Percentiles rank a stretch among this genome's conserved stretches.
Evolutionary conservation across 2,797 vertebrate genomes (phyloP).

Genomic region (Neosilurus hyrtlii): DNA sequence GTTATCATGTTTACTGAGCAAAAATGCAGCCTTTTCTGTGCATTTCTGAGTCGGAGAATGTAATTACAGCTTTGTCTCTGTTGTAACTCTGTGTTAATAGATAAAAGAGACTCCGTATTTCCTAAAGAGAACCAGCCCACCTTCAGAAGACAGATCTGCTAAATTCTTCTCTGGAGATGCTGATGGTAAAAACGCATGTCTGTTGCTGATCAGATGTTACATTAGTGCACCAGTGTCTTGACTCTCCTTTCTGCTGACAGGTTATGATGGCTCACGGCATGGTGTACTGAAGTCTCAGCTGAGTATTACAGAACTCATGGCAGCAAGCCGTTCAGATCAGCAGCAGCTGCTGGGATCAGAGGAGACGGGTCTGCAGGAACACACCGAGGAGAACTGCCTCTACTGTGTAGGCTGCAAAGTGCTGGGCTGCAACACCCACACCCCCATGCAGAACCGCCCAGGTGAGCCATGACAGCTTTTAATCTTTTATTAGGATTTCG

Average conservation of each 20-base stretch:
- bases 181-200: constrained; percentile 75
- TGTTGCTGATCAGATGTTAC: background rate
- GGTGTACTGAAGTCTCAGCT: constrained; percentile 88
- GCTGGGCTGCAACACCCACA: constrained; percentile 83
- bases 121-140: constrained; percentile 87
- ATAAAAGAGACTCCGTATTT: constrained; percentile 93
- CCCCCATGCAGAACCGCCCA: constrained; percentile 80
- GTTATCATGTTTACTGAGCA: background rate
- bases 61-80: background rate
- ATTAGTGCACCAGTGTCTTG: background rate
- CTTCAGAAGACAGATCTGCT: constrained; percentile 81
- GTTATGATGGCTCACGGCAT: constrained; percentile 77
- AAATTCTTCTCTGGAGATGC: constrained; percentile 82
- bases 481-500: too few relatives aligned
- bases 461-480: constrained; percentile 66
- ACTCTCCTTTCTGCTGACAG: constrained; percentile 48
- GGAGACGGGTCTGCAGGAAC: constrained; percentile 94
- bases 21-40: background rate
- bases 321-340: constrained; percentile 84
- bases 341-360: constrained; percentile 84
- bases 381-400: constrained; percentile 94
- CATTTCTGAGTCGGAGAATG: background rate
- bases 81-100: constrained; percentile 57
- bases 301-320: constrained; percentile 95
- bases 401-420: constrained; percentile 91